Evolutionary conservation across 2,113 vertebrate species (phyloP).

Genomic region (Pseudorectes ferrugineus): DNA sequence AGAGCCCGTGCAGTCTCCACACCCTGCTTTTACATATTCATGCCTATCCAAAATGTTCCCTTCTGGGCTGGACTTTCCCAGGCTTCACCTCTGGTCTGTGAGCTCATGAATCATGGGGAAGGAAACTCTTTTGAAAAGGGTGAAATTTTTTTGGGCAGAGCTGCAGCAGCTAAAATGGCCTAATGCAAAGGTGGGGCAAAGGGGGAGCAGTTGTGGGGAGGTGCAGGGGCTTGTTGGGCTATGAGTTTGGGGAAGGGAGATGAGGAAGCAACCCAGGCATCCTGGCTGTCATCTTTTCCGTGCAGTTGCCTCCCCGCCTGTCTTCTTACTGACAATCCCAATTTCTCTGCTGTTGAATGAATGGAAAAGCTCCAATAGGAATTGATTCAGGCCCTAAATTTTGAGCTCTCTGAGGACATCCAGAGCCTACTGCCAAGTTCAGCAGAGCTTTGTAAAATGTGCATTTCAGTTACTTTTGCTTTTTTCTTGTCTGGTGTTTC

Average conservation of each 20-base stretch:
- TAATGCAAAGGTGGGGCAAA: background rate
- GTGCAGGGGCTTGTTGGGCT: background rate
- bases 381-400: conserved; percentile 32
- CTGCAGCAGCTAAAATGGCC: background rate
- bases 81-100: conserved; percentile 13
- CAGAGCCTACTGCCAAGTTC: background rate
- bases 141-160: background rate
- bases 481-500: background rate
- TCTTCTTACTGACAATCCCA: background rate
- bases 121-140: background rate
- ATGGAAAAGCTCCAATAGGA: conserved; percentile 34
- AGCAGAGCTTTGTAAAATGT: background rate
- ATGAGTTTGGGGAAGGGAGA: background rate
- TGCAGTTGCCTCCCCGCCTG: background rate
- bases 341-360: conserved; percentile 4
- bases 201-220: background rate
- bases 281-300: background rate
- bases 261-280: background rate
- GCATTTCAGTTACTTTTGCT: background rate
- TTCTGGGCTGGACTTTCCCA: conserved; percentile 47
- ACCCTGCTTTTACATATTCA: conserved; percentile 20
- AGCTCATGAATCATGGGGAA: background rate
- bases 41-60: conserved; percentile 22
- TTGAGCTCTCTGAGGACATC: background rate
- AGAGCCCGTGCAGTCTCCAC: background rate